Base-by-base conservation (phyloP, 2,888 invertebrate species). In the Augochlorella aurata region DNA sequence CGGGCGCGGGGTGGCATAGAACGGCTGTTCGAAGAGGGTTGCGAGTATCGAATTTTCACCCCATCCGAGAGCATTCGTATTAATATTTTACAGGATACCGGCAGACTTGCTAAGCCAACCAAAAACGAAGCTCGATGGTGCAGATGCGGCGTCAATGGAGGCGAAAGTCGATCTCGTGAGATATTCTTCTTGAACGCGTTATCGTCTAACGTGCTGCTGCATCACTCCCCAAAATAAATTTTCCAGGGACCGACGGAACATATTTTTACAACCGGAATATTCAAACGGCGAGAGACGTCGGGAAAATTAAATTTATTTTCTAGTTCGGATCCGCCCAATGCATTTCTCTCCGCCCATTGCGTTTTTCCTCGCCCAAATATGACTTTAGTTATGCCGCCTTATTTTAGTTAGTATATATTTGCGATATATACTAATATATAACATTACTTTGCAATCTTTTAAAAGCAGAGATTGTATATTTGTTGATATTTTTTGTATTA, bases 11-110 rank as follows among this genome's bases (percentile, higher is more conserved):
- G 73, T 58, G 77, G 61, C 66, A 68, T 38, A 73, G 81, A 83
- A 52, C 74, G 82, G 77, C 80, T 77, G 86, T 74, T 79, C 77
- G 65, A 74, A 77, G 61, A 74, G 67, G 58, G 84, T 54, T 61
- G 75, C 50, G 49, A 79, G 87, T 90, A 90, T 92, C 91, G 90
- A 90, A 91, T 92, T 91, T 91, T 90, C 90, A 87, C 88, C 88
- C 87, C 83, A 86, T 90, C 89, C 88, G 87, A 83, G 88, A 84
- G 89, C 88, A 88, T 86, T 88, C 88, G 89, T 89, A 89, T 92
- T 91, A 92, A 92, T 92, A 92, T 90, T 92, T 91, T 85, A 92
- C 88, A 80, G 72, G 87, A 84, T 75, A 66, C 79, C 75, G 79
- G 71, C 76, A 68, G 77, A 72, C 68, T 71, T 71, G 87, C 66